These are phyloP conservation scores for Torymus auratus DNA, from an alignment of 2,888 invertebrate species.

Conservation along the genomic window DNA sequence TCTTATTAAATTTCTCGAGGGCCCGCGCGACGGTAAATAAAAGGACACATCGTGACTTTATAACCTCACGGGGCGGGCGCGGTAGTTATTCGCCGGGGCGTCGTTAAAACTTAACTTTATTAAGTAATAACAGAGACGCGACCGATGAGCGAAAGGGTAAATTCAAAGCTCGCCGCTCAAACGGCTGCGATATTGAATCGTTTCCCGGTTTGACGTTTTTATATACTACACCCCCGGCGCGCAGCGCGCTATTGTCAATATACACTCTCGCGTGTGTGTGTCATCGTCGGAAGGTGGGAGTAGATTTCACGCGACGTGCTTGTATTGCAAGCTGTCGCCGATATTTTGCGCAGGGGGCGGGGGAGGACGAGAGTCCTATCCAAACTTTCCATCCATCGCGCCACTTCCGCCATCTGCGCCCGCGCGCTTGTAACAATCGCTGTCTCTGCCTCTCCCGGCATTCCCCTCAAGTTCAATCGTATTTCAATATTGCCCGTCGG, in stretches of 20 bases:
- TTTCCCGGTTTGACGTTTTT: constrained; percentile 42
- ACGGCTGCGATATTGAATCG: constrained; percentile 32
- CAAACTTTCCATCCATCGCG: constrained; percentile 51
- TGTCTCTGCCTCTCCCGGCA: neutral
- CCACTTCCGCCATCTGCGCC: constrained; percentile 40
- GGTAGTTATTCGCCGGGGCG: neutral
- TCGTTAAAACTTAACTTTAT: constrained; percentile 44
- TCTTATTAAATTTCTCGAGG: constrained; percentile 44
- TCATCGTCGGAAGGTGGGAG: neutral
- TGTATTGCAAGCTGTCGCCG: constrained; percentile 57
- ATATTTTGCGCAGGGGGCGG: constrained; percentile 19
- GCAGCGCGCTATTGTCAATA: too few relatives aligned
- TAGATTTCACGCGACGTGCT: constrained; percentile 24
- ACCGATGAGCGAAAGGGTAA: neutral
- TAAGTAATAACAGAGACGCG: constrained; percentile 37
- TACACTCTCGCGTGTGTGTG: too few relatives aligned
- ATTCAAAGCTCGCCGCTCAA: constrained; percentile 1
- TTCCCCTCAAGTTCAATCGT: constrained; percentile 46
- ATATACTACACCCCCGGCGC: neutral
- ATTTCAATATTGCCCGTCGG: constrained; percentile 46
- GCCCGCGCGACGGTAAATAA: constrained; percentile 27
- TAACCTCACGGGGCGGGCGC: neutral
- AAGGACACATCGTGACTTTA: constrained; percentile 30
- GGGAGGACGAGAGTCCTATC: constrained; percentile 33
- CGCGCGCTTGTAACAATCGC: constrained; percentile 34